Base-by-base conservation (phyloP, 53 echinoderm and acorn worm genomes). In the Apostichopus leukothele region DNA sequence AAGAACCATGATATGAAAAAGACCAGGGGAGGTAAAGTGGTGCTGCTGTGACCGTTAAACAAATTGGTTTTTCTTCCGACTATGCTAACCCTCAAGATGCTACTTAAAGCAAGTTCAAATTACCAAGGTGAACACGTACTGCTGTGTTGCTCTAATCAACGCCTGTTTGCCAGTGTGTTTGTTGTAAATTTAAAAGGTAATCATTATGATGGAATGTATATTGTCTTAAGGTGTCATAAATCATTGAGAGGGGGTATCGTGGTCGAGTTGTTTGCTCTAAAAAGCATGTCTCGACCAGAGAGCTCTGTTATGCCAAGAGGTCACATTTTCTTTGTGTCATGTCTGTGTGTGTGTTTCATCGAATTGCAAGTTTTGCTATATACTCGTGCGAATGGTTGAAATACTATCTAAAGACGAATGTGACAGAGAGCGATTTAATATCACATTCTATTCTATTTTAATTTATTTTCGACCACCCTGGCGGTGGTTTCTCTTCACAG, bases 401-500 rank as follows among this genome's bases (percentile, higher is more conserved):
- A 57, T 57, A 57, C 57, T 57, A 57, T 57, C 57, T 57, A 57
- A 57, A 57, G 57, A 57, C 57, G 57, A 57, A 57, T 57, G 57
- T 57, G 57, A 57, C 57, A 57, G 39, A 57, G 57, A 57, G 57
- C 57, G 57, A 57, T 57, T 57, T 57, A 57, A 57, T 7, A 57
- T 77, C 52, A 77, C 77, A 76, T 76, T 9, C 16, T 52, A 26
- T 12, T 51, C 52, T 51, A 10, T 39, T 77, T 77, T 51, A 52
- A 77, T 77, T 77, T 77, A 77, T 77, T 26, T 77, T 39, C 77
- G 77, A 50, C 77, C 77, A 77, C 77, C 77, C 77, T 8, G 52
- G 77, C 52, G 77, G 27, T 77, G 57, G 57, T 57, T 57, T 9
- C 10, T 57, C 39, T 3, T 57, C 57, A 57, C 57, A 57, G 57